These are phyloP conservation scores for Chascanopsetta lugubris DNA, from an alignment of 2,113 vertebrate genomes.

Conservation along the genomic window DNA sequence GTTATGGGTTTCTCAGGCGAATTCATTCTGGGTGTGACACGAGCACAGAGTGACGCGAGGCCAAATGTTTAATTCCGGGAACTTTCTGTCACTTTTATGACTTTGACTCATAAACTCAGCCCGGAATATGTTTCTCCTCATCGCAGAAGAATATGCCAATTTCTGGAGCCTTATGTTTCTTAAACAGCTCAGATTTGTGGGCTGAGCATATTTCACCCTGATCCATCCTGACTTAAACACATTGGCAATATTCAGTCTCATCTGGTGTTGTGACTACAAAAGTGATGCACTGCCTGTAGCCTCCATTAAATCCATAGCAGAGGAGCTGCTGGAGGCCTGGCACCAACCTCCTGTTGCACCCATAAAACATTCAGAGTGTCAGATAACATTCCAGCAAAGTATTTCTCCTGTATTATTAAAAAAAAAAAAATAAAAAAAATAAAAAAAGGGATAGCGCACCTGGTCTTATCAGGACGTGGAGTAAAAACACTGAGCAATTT, in stretches of 20 bases:
- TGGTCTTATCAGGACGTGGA: conserved; percentile 29
- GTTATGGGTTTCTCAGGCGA: neutral
- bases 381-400: conserved; percentile 13
- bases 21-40: neutral
- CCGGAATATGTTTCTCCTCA: conserved; percentile 5
- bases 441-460: conserved; percentile 17
- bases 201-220: conserved; percentile 31
- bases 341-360: conserved; percentile 15
- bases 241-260: conserved; percentile 20
- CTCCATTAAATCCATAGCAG: conserved; percentile 36
- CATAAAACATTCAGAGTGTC: conserved; percentile 52
- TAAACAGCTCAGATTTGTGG: neutral
- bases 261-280: conserved; percentile 10
- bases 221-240: conserved; percentile 3
- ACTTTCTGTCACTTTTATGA: neutral
- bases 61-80: conserved; percentile 21
- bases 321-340: conserved; percentile 13
- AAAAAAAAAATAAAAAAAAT: too few relatives aligned
- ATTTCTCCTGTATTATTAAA: conserved; percentile 12
- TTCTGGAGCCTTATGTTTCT: neutral
- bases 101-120: conserved; percentile 4
- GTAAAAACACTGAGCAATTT: conserved; percentile 44
- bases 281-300: conserved; percentile 34
- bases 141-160: neutral
- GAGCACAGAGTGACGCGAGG: conserved; percentile 32